phyloP scores from a whole-genome alignment of 1,140 invertebrate genomes.

The Doryteuthis pealeii region DNA sequence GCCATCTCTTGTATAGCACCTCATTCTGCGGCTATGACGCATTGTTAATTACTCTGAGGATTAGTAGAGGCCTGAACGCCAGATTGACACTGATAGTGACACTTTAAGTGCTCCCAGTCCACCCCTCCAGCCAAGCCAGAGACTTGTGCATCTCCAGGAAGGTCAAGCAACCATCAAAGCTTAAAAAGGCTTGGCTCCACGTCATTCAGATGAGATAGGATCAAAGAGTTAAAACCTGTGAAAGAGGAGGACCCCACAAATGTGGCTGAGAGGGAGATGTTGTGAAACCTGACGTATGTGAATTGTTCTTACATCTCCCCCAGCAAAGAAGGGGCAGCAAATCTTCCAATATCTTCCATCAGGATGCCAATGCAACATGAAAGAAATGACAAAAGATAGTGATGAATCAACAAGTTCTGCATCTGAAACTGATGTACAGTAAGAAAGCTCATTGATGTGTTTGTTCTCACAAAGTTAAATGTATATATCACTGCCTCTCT shows the following conservation, averaged over 20 bases:
- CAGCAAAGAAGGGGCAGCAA: conserved; percentile 39
- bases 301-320: conserved; percentile 46
- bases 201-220: conserved; percentile 73
- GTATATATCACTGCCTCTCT: not conserved
- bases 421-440: conserved; percentile 68
- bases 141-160: conserved; percentile 30
- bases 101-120: conserved; percentile 59
- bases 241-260: conserved; percentile 16
- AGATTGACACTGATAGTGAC: conserved; percentile 57
- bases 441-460: conserved; percentile 17
- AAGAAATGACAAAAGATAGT: conserved; percentile 35
- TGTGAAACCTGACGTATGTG: conserved; percentile 44
- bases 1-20: conserved; percentile 28
- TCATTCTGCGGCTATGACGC: conserved; percentile 11
- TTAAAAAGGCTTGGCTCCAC: conserved; percentile 90
- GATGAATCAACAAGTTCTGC: conserved; percentile 68
- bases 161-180: conserved; percentile 61
- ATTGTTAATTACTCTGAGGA: conserved; percentile 41
- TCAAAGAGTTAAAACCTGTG: conserved; percentile 22
- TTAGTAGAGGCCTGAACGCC: conserved; percentile 55
- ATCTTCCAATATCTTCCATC: conserved; percentile 41
- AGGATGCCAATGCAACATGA: conserved; percentile 43
- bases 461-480: not conserved
- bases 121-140: conserved; percentile 44
- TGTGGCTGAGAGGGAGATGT: conserved; percentile 65